A percentile compares a stretch with the other conserved stretches of the same genome.
These are phyloP conservation scores for Sinelater perroti DNA, from an alignment of 2,888 invertebrate species.

Conservation along the genomic window DNA sequence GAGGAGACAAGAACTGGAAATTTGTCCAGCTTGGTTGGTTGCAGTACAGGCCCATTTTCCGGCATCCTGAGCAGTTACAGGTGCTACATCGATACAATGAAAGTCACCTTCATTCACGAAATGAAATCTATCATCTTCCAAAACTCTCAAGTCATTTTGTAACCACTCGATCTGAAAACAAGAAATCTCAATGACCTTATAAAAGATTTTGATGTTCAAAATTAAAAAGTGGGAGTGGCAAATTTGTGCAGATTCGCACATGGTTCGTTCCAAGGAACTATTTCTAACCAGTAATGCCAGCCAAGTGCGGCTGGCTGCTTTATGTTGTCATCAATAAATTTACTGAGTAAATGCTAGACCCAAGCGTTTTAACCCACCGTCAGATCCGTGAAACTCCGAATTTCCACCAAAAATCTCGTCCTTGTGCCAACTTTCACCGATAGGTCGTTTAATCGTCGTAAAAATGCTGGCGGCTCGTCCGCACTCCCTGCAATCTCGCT, in stretches of 20 bases:
- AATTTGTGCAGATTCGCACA: not conserved
- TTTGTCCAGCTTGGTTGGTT: constrained; percentile 77
- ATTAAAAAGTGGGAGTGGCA: constrained; percentile 6
- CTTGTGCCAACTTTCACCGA: constrained; percentile 90
- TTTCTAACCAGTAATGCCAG: constrained; percentile 21
- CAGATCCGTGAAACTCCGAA: constrained; percentile 76
- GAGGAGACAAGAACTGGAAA: constrained; percentile 78
- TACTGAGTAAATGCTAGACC: constrained; percentile 4
- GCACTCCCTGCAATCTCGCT: constrained; percentile 58
- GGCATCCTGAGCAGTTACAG: constrained; percentile 82
- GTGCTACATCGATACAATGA: constrained; percentile 84
- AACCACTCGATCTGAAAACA: constrained; percentile 82
- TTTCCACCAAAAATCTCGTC: constrained; percentile 85
- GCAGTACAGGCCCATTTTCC: constrained; percentile 88
- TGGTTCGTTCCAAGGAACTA: constrained; percentile 7
- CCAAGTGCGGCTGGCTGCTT: constrained; percentile 19
- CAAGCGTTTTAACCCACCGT: constrained; percentile 67
- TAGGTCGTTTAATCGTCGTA: constrained; percentile 84
- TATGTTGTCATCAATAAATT: constrained; percentile 25
- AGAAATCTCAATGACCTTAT: too few species aligned
- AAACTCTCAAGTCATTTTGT: constrained; percentile 80
- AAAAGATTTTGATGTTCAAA: too few species aligned
- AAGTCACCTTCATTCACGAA: constrained; percentile 86
- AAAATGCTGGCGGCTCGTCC: constrained; percentile 82
- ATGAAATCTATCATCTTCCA: constrained; percentile 78